Conservation (phyloP, 2,113 vertebrate species). For the Potamarius usumacintae region DNA sequence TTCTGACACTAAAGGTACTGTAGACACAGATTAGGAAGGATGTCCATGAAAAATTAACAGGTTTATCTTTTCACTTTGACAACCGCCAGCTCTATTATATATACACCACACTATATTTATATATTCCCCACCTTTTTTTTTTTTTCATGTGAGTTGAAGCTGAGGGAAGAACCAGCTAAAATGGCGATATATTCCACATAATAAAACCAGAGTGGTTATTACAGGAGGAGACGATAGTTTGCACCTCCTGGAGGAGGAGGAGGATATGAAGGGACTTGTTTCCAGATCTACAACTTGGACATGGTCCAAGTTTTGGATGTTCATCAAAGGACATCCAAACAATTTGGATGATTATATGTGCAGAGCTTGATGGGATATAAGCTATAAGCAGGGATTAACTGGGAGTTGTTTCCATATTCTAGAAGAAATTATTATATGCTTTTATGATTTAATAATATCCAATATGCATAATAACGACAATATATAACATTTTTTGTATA, state of each 20-base stretch:
- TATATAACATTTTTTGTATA: background rate
- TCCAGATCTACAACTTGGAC: background rate
- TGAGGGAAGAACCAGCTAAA: slow-evolving; percentile 65
- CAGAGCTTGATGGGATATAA: background rate
- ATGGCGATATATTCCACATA: slow-evolving; percentile 72
- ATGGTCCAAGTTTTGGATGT: background rate
- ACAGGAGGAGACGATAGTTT: slow-evolving; percentile 53
- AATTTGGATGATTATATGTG: slow-evolving; percentile 25
- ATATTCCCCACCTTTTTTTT: background rate
- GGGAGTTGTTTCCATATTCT: background rate
- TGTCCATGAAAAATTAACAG: slow-evolving; percentile 77
- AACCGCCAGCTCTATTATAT: slow-evolving; percentile 38
- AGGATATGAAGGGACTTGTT: background rate
- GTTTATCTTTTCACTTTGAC: slow-evolving; percentile 70
- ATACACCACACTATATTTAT: slow-evolving; percentile 35
- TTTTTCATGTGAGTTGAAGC: slow-evolving; percentile 55
- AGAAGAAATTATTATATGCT: background rate
- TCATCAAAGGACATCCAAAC: slow-evolving; percentile 7
- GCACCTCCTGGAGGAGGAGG: slow-evolving; percentile 34
- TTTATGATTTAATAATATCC: background rate
- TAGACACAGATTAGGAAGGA: slow-evolving; percentile 71
- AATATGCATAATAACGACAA: background rate
- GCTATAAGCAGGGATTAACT: background rate
- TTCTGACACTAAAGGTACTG: slow-evolving; percentile 68
- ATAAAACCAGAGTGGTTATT: slow-evolving; percentile 72